Base-by-base conservation (phyloP, 2,888 invertebrate genomes). In the Omphaloscelis lunosa region DNA sequence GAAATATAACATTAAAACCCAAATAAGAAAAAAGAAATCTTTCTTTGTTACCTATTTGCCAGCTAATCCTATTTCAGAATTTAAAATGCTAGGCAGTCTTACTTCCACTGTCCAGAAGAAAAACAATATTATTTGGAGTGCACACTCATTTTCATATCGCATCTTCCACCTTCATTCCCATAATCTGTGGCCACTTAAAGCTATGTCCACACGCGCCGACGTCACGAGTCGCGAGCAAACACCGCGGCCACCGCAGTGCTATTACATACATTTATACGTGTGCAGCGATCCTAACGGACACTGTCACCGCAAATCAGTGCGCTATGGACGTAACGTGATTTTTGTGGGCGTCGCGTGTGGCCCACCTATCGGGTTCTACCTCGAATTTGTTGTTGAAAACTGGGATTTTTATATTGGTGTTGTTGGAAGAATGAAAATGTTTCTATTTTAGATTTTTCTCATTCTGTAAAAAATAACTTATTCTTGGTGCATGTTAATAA, bases 251-350 rank as follows among this genome's bases (percentile, higher is more conserved):
- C 86, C 84, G 76, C 88, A 87, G 59, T 27, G 77, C 83, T 84
- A 88, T 84, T 83, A 85, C 82, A 77, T 75, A 80, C 87, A 86
- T 86, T 83, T 83, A 79, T 85, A 77, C 82, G 84, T 80, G 88
- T 87, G 82, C 86, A 87, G 71, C 85, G 84, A 88, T 70, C 85
- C 87, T 88, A 88, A 88, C 85, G 76, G 79, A 68, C 80, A 83
- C 76, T 86, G 89, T 87, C 87, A 88, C 88, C 87, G 88, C 88
- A 88, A 88, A 88, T 88, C 88, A 88, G 85, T 70, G 79, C 70
- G 68, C 76, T 86, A 78, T 81, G 82, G 79, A 77, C 39, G 75
- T 74, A 71, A 77, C 80, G 62, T 66, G 76, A 75, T 82, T 85
- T 88, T 87, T 82, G 78, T 65, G 86, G 79, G 63, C 68, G 12